Evolutionary conservation across 2,797 vertebrate species (phyloP), one percentile per base, ranked within the genome.

Genomic region (Periparus ater): DNA sequence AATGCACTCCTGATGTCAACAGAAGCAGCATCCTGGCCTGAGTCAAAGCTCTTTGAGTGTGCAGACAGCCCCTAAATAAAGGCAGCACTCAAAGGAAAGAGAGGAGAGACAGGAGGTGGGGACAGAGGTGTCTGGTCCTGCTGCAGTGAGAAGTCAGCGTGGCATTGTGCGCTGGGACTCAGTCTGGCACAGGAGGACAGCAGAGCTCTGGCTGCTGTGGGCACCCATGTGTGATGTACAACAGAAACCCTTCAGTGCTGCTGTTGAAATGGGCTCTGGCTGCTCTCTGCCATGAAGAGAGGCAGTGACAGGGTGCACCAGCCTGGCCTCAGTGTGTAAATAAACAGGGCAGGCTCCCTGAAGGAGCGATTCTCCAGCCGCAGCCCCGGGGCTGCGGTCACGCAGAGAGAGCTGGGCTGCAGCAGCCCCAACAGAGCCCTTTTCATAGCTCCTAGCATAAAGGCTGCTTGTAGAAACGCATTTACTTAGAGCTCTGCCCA

Each of bases 361-460:
- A 74, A 73, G 74, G 75, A 36, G 34, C 2, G 1, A 58, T 60
- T 68, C 92, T 81, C 58, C 58, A 36, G 30, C 16, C 4, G 11
- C 58, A 63, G 44, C 44, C 25, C 8, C 0, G 21, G 22, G 60
- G 79, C 40, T 0, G 1, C 27, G 18, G 78, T 79, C 95, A 80
- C 1, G 4, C 70, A 17, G 34, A 25, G 58, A 80, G 68, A 8
- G 5, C 83, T 27, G 80, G 80, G 73, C 85, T 38, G 50, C 34
- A 74, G 84, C 71, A 36, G 2, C 22, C 22, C 23, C 48, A 96
- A 97, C 96, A 96, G 91, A 93, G 71, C 67, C 63, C 96, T 96
- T 96, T 96, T 97, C 88, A 96, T 94, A 6, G 5, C 80, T 85
- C 81, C 60, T 20, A 44, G 79, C 85, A 96, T 78, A 91, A 96